Evolutionary conservation across 2,797 vertebrate species (phyloP), one percentile per base, ranked within the genome.

Genomic region (Cryptoblepharus egeriae): DNA sequence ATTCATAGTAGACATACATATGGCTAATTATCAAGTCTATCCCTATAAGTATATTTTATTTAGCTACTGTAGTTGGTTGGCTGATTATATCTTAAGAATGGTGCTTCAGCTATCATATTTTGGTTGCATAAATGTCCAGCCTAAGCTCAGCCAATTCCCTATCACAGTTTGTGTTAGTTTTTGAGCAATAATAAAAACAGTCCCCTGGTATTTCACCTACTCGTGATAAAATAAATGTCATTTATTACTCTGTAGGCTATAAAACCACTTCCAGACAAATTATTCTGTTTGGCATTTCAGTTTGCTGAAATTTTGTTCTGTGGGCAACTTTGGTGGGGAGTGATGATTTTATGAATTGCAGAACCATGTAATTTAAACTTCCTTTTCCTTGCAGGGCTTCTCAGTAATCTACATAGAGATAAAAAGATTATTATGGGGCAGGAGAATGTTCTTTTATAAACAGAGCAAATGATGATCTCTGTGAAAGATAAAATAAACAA

Each of bases 401-500:
- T 72, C 63, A 35, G 4, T 35, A 75, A 61, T 61, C 52, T 6
- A 3, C 30, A 15, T 79, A 87, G 71, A 60, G 30, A 24, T 57
- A 30, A 72, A 75, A 45, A 75, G 76, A 87, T 18, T 0, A 0
- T 28, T 68, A 68, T 55, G 13, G 16, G 10, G 65, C 45, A 76
- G 28, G n/a, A 79, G 2, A 52, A 79, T 10, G 11, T 70, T 45
- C 35, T 64, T 80, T 87, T 82, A 5, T 4, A 28, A 49, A 61
- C 28, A 8, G 30, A 61, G 75, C 74, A 2, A 63, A 26, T 65
- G 52, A 73, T 15, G 24, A 35, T 28, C 28, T 65, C 26, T 77
- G 71, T 22, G 30, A 73, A 65, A 8, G 68, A 52, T 57, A 61
- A 77, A 83, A 78, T 74, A 60, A 85, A 49, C 75, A 79, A 5